These are phyloP conservation scores for Atta cephalotes DNA, from an alignment of 1,140 invertebrate genomes.

Conservation along the genomic window DNA sequence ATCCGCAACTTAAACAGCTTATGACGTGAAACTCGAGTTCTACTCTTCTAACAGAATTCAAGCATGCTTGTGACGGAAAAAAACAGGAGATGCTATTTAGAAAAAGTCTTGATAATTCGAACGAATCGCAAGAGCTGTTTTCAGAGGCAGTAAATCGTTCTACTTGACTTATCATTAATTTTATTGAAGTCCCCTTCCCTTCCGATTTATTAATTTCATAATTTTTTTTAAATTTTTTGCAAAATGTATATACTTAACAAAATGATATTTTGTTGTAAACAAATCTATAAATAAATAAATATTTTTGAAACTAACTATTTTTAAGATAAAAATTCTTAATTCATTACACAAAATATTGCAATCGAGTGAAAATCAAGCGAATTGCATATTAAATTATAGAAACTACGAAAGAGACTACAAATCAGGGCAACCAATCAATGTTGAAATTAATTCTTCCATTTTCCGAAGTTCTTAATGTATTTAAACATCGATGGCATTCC, in stretches of 20 bases:
- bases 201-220: neutral
- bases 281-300: slow-evolving; percentile 37
- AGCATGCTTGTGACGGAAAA: neutral
- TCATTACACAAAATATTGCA: neutral
- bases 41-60: neutral
- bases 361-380: neutral
- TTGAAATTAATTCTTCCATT: slow-evolving; percentile 9
- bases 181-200: neutral
- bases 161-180: neutral
- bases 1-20: slow-evolving; percentile 12
- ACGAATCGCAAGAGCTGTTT: neutral
- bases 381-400: neutral
- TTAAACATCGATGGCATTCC: slow-evolving; percentile 52
- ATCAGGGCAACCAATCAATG: neutral
- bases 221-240: neutral
- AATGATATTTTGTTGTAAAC: neutral
- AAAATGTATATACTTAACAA: slow-evolving; percentile 10
- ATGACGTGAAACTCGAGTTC: slow-evolving; percentile 6
- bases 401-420: slow-evolving; percentile 9
- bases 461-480: slow-evolving; percentile 56
- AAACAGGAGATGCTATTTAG: slow-evolving; percentile 12
- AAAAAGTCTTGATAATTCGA: neutral
- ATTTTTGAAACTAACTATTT: slow-evolving; percentile 20
- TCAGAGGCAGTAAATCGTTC: slow-evolving; percentile 27
- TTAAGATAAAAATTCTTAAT: neutral